Evolutionary conservation across 1,140 invertebrate species (phyloP).

Genomic region (Gerris buenoi): DNA sequence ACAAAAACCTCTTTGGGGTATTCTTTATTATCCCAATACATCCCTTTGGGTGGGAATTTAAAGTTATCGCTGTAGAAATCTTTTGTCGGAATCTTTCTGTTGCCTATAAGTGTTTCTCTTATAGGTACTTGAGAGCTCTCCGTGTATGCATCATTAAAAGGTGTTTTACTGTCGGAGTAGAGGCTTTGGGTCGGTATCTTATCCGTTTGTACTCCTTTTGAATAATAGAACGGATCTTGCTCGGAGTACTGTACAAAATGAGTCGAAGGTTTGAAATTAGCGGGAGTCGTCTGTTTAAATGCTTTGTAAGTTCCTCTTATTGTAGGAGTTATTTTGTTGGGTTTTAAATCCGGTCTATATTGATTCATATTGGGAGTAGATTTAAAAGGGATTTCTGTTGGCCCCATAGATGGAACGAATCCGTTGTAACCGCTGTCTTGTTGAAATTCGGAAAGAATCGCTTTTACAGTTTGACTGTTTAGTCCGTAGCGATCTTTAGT

Average conservation of each 20-base stretch:
- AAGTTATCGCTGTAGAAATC: background rate
- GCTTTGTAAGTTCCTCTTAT: background rate
- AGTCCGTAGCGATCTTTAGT: background rate
- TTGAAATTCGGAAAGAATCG: slow-evolving; percentile 11
- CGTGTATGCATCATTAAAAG: background rate
- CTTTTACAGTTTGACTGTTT: background rate
- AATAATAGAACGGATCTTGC: slow-evolving; percentile 21
- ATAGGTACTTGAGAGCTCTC: background rate
- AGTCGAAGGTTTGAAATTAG: slow-evolving; percentile 23
- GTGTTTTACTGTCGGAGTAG: background rate
- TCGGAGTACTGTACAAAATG: slow-evolving; percentile 23
- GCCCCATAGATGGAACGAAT: slow-evolving; percentile 16
- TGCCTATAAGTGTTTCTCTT: background rate
- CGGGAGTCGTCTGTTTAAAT: background rate
- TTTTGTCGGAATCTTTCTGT: background rate
- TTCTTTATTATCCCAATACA: background rate
- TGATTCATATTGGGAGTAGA: background rate
- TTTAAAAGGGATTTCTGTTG: slow-evolving; percentile 9
- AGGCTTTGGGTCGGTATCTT: background rate
- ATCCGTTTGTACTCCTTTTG: background rate
- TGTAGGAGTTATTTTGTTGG: background rate
- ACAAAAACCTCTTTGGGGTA: background rate
- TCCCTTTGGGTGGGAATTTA: background rate
- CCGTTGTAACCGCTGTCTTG: slow-evolving; percentile 7
- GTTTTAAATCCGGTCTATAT: background rate